phyloP scores from a whole-genome alignment of 2,113 vertebrate species.

The Prietella phreatophila region DNA sequence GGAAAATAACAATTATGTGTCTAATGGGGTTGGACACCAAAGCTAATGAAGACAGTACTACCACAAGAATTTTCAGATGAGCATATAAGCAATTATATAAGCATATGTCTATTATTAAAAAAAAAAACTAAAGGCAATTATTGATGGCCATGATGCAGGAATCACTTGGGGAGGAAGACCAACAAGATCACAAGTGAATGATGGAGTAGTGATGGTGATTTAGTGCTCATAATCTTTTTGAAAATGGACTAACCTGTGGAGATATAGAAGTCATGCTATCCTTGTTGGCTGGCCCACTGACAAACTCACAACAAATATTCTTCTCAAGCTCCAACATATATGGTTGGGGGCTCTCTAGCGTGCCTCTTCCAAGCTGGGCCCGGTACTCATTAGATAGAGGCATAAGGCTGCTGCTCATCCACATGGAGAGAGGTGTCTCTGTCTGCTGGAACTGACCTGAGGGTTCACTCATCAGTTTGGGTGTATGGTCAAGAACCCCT shows the following conservation, averaged over 20 bases:
- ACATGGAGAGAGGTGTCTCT: not conserved
- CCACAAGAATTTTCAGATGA: not conserved
- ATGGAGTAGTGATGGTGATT: slow-evolving; percentile 33
- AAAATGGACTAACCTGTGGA: slow-evolving; percentile 63
- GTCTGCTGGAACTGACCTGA: slow-evolving; percentile 18
- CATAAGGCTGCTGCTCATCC: not conserved
- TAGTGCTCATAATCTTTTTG: slow-evolving; percentile 13
- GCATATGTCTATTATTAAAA: not conserved
- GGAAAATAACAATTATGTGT: not conserved
- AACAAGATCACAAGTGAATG: slow-evolving; percentile 13
- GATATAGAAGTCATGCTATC: slow-evolving; percentile 20
- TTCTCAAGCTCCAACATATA: slow-evolving; percentile 13
- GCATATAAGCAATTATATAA: not conserved
- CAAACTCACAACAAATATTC: not conserved
- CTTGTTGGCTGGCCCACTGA: slow-evolving; percentile 6
- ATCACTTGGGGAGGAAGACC: slow-evolving; percentile 35
- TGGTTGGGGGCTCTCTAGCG: slow-evolving; percentile 24
- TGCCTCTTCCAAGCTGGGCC: not conserved
- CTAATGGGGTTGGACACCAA: not conserved
- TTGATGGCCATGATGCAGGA: slow-evolving; percentile 40
- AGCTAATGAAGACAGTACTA: slow-evolving; percentile 17
- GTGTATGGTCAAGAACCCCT: not conserved
- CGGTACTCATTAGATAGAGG: not conserved
- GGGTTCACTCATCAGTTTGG: not conserved
- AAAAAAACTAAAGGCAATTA: slow-evolving; percentile 13